Conservation (phyloP, 2,888 invertebrate species). For the Lasiommata megera region DNA sequence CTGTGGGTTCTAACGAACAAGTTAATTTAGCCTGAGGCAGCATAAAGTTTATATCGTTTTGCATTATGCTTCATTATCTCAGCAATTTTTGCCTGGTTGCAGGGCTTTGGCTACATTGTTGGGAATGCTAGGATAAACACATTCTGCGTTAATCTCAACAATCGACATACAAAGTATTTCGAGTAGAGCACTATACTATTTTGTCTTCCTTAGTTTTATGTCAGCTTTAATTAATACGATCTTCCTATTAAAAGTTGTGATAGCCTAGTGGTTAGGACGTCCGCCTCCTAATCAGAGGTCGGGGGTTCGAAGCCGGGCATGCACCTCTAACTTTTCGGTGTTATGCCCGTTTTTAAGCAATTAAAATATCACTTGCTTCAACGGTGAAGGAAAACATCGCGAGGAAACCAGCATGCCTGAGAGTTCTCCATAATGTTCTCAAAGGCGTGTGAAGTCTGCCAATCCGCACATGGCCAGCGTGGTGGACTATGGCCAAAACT, state of each 20-base stretch:
- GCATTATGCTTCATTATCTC: constrained; percentile 76
- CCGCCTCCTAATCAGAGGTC: too few species aligned
- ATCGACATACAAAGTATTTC: background rate
- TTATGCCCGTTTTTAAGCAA: too few species aligned
- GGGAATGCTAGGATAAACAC: background rate
- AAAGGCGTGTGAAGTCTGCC: too few species aligned
- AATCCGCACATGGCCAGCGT: too few species aligned
- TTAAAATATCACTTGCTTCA: too few species aligned
- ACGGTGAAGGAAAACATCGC: too few species aligned
- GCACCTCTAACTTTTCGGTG: too few species aligned
- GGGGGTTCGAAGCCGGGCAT: too few species aligned
- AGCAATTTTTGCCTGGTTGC: constrained; percentile 72
- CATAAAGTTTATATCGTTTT: constrained; percentile 74
- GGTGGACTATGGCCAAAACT: too few species aligned
- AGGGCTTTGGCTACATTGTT: constrained; percentile 45
- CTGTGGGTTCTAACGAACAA: constrained; percentile 54
- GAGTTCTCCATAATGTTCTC: too few species aligned
- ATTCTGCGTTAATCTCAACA: background rate
- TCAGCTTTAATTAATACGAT: background rate
- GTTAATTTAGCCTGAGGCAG: constrained; percentile 71
- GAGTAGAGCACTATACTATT: background rate
- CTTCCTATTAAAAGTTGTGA: background rate
- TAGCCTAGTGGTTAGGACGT: too few species aligned
- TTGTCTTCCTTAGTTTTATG: background rate
- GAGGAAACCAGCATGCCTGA: too few species aligned